A percentile compares a stretch with the other conserved stretches of the same genome.
These are phyloP conservation scores for Nomada ruficornis DNA, from an alignment of 2,888 invertebrate genomes.

Conservation along the genomic window DNA sequence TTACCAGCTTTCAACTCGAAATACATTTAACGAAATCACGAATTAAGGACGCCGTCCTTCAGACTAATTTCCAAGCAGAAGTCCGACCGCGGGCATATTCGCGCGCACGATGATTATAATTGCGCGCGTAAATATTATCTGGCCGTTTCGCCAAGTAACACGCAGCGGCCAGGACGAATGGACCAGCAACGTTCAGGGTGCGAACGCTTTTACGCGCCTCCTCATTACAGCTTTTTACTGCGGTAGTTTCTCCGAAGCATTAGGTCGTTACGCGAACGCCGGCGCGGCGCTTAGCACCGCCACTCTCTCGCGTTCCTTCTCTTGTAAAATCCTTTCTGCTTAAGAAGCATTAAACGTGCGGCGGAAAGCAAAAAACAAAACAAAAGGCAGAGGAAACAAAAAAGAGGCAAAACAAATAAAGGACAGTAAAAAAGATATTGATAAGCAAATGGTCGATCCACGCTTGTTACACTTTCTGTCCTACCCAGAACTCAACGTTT, in stretches of 20 bases:
- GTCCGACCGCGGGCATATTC: neutral
- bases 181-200: constrained; percentile 60
- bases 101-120: constrained; percentile 36
- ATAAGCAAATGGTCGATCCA: constrained; percentile 47
- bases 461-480: constrained; percentile 38
- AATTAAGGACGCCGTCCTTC: constrained; percentile 24
- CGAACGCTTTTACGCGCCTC: constrained; percentile 60
- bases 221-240: constrained; percentile 67
- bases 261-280: constrained; percentile 56
- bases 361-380: neutral
- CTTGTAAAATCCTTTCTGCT: constrained; percentile 35
- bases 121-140: constrained; percentile 50
- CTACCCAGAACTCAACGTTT: constrained; percentile 29
- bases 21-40: constrained; percentile 2
- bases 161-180: constrained; percentile 39
- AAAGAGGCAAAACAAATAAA: neutral
- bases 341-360: constrained; percentile 37
- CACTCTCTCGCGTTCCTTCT: constrained; percentile 12
- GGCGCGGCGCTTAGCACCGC: neutral
- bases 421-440: constrained; percentile 39
- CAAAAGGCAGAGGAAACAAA: neutral
- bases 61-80: constrained; percentile 9
- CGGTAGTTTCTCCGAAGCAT: constrained; percentile 63
- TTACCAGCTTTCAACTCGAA: neutral
- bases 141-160: constrained; percentile 52